Percentiles rank a stretch among this genome's conserved stretches.
Conservation (phyloP, 1,140 invertebrate species). For the Dendrolimus punctatus region DNA sequence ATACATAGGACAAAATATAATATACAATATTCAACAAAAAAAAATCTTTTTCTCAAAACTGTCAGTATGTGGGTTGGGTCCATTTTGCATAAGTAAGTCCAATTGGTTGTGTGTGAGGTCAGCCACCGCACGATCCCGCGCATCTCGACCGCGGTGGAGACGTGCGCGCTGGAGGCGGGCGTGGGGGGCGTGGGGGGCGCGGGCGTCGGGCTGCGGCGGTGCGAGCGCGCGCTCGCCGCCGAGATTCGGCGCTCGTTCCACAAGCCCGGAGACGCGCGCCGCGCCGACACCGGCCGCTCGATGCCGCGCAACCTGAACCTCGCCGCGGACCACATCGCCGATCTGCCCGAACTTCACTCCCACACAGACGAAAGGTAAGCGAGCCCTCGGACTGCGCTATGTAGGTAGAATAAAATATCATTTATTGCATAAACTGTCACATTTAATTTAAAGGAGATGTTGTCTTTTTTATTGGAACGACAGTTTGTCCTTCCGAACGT, state of each 20-base stretch:
- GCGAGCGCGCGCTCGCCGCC: slow-evolving; percentile 31
- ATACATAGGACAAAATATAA: too few species aligned
- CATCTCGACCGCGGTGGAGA: slow-evolving; percentile 51
- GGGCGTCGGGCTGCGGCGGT: neutral
- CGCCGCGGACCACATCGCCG: slow-evolving; percentile 20
- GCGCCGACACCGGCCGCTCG: slow-evolving; percentile 35
- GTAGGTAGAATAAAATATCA: too few species aligned
- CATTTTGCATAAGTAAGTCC: too few species aligned
- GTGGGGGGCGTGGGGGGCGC: slow-evolving; percentile 5
- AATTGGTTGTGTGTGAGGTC: slow-evolving; percentile 6
- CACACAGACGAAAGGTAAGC: neutral
- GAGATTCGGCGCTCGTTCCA: slow-evolving; percentile 57
- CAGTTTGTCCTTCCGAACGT: too few species aligned
- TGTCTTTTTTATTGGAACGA: too few species aligned
- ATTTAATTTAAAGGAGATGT: too few species aligned
- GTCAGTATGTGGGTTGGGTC: too few species aligned
- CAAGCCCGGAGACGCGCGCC: slow-evolving; percentile 14
- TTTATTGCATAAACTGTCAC: too few species aligned
- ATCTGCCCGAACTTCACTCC: neutral
- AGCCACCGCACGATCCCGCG: slow-evolving; percentile 65
- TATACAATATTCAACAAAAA: too few species aligned
- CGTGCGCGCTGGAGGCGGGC: slow-evolving; percentile 28
- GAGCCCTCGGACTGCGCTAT: too few species aligned
- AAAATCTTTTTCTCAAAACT: too few species aligned
- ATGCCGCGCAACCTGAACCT: slow-evolving; percentile 53